These are phyloP conservation scores for Equus przewalskii DNA, from an alignment of 2,113 vertebrate species.

Conservation along the genomic window DNA sequence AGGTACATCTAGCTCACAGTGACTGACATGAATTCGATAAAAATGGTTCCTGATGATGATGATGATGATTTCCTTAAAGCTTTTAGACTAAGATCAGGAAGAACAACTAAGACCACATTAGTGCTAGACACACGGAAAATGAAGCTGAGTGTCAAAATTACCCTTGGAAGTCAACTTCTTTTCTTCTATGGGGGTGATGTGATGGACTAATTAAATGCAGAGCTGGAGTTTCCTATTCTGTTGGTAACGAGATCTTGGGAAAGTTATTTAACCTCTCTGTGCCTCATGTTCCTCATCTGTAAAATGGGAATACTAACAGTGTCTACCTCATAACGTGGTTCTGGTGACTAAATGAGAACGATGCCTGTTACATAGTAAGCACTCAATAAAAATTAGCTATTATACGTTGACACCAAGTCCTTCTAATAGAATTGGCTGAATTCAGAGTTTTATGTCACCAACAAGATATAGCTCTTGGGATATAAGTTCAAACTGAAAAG, in stretches of 20 bases:
- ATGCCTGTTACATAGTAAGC: neutral
- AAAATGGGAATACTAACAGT: neutral
- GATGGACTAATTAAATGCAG: neutral
- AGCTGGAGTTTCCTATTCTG: neutral
- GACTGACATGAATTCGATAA: neutral
- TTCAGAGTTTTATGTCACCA: neutral
- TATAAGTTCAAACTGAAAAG: conserved; percentile 30
- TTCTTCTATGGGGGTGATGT: neutral
- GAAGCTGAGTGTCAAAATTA: neutral
- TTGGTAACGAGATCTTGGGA: neutral
- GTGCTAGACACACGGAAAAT: neutral
- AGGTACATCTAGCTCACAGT: neutral
- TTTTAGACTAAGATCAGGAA: neutral
- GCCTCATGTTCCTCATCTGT: neutral
- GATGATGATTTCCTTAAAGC: neutral
- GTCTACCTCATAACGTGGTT: neutral
- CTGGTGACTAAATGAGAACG: neutral
- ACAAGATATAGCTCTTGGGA: neutral
- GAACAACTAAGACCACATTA: neutral
- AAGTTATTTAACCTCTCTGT: neutral
- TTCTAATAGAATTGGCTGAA: neutral
- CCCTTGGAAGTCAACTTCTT: neutral
- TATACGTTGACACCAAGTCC: neutral
- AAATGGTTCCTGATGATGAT: neutral
- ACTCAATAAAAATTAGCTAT: neutral